Evolutionary conservation across 2,113 vertebrate species (phyloP).

Genomic region (Meles meles): DNA sequence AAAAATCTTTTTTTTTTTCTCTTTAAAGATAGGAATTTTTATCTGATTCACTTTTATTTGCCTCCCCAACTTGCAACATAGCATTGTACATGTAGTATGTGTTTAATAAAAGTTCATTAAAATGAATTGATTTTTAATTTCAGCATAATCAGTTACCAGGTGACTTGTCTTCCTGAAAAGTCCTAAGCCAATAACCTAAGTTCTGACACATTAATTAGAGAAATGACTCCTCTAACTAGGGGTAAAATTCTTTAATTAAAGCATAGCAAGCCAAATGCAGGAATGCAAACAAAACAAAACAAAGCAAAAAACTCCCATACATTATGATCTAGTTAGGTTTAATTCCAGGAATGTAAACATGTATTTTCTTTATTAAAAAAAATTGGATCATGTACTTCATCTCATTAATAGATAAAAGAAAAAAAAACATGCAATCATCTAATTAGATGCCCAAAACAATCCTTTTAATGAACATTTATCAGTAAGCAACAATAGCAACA

Average conservation of each 20-base stretch:
- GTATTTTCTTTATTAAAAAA: slow-evolving; percentile 5
- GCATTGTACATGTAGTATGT: not conserved
- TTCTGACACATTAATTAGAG: not conserved
- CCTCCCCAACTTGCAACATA: not conserved
- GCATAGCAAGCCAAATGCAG: not conserved
- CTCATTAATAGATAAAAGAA: not conserved
- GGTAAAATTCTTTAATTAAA: not conserved
- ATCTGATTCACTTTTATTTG: not conserved
- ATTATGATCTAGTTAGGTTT: not conserved
- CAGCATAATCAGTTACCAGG: not conserved
- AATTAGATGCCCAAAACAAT: not conserved
- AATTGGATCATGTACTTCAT: not conserved
- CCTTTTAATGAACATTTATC: not conserved
- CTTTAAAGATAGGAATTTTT: not conserved
- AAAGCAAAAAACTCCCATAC: not conserved
- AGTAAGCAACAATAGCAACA: not conserved
- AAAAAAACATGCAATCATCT: not conserved
- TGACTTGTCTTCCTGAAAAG: not conserved
- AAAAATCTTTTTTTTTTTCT: not conserved
- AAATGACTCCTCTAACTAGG: not conserved
- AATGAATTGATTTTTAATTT: not conserved
- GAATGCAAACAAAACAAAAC: not conserved
- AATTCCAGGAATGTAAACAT: not conserved
- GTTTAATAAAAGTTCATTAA: not conserved
- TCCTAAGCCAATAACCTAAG: not conserved